Evolutionary conservation across 2,113 vertebrate genomes (phyloP), one percentile per base, ranked within the genome.

Genomic region (Megaceryle torquata): DNA sequence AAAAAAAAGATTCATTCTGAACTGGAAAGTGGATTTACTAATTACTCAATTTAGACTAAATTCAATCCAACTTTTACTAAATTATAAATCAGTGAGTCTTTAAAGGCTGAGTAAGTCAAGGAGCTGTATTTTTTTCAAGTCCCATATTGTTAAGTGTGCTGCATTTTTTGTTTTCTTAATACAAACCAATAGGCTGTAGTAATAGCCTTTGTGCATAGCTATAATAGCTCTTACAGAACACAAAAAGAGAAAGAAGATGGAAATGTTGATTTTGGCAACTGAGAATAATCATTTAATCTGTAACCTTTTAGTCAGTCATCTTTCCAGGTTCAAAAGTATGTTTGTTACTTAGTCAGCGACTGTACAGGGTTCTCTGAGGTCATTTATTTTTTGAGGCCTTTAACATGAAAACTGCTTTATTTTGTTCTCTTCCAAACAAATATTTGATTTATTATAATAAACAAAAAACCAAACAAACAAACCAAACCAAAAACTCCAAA

Each of bases 231-330:
- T 96, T 91, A 65, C 70, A 86, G 81, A 92, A 81, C 31, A 67
- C 68, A 80, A 92, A 87, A 75, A 91, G 44, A 93, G 46, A 59
- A 35, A 92, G 83, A 86, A 92, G 82, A 86, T 67, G 83, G 10
- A 77, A 86, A 54, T 95, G 82, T 92, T 96, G 91, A 91, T 84
- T 93, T 88, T 96, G 86, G 94, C 88, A 96, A 60, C 24, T 4
- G 11, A 61, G 61, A 57, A 64, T 44, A 61, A 79, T 46, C 37
- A 28, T 75, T 97, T 95, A 90, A 92, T 79, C 68, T 59, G 37
- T 75, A 72, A 91, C 81, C 56, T 96, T 85, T 64, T 70, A 69
- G 60, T 33, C 51, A 88, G 56, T 69, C 54, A 53, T 79, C 65
- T 75, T 68, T 70, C 77, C 44, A 74, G 35, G 33, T 72, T 82